Base-by-base conservation (phyloP, 2,797 vertebrate genomes). In the Channallabes apus region DNA sequence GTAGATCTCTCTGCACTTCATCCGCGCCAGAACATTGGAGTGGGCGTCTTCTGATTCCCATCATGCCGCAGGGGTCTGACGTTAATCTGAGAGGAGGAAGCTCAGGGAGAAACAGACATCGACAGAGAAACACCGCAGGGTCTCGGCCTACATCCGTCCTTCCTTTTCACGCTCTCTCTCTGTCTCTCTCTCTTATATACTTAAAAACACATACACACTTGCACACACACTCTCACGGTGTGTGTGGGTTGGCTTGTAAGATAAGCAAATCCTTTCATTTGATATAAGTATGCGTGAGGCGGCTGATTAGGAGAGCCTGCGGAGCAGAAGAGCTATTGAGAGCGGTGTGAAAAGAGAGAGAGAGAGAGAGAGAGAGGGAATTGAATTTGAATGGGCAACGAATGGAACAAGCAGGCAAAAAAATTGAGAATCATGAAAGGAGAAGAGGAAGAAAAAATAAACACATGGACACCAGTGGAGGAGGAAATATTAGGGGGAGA, bases 41-140 rank as follows among this genome's bases (percentile, higher is more conserved):
- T 93, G 92, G 93, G 92, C 85, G 92, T 91, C 92, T 89, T 59
- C 29, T 3, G 76, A 84, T 84, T 86, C 85, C 82, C 82, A 86
- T 83, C 85, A 65, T 84, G 80, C 85, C 35, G 32, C 27, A 54
- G 82, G 85, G 85, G 59, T 86, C 76, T 20, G 4, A 14, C 41
- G 17, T 38, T 80, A 86, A 83, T 83, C 59, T 73, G 32, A 73
- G 59, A 75, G 77, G 76, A 86, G 67, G 77, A 86, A 79, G 68
- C 62, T 32, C 35, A 41, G 59, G 41, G 81, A 82, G 56, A 79
- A 79, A 79, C 67, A 7, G 58, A 83, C 65, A 83, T 54, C 14
- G 61, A 84, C 82, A 84, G 51, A 69, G 62, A 71, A 86, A 75
- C 85, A 83, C 85, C 62, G 77, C 82, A 83, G 85, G 85, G 67